Conservation (phyloP, 2,888 invertebrate species). For the Drosophila merina region DNA sequence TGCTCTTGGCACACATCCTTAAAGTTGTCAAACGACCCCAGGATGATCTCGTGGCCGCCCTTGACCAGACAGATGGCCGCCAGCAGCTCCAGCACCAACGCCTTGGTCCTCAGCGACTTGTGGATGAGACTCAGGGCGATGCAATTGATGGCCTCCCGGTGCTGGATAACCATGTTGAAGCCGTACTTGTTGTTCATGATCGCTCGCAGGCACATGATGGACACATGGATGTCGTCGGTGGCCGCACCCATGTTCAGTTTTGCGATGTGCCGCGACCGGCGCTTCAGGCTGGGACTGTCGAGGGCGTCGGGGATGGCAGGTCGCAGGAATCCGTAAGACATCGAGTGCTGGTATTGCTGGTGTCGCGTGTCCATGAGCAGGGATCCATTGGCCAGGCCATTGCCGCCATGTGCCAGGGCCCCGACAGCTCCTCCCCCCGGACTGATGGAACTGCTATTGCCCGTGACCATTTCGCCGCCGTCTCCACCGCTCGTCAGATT, state of each 20-base stretch:
- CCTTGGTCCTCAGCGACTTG: constrained; percentile 98
- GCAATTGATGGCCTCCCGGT: constrained; percentile 98
- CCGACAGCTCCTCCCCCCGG: constrained; percentile 70
- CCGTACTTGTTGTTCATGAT: constrained; percentile 99
- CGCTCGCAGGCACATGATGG: constrained; percentile 99
- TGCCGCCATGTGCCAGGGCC: constrained; percentile 52
- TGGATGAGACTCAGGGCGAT: constrained; percentile 98
- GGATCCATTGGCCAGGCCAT: constrained; percentile 57
- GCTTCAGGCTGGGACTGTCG: constrained; percentile 89
- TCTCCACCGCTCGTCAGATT: constrained; percentile 79
- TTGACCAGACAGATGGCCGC: constrained; percentile 99
- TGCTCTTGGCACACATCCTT: constrained; percentile 95
- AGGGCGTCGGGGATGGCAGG: constrained; percentile 86
- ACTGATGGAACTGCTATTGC: constrained; percentile 83
- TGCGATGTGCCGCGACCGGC: constrained; percentile 93
- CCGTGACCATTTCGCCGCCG: constrained; percentile 55
- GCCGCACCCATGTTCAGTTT: constrained; percentile 97
- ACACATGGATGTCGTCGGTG: constrained; percentile 99
- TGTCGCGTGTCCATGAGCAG: constrained; percentile 68
- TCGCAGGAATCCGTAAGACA: constrained; percentile 83
- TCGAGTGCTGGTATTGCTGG: constrained; percentile 49
- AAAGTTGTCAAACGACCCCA: constrained; percentile 98
- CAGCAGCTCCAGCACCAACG: constrained; percentile 96
- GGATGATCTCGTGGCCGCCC: constrained; percentile 99
- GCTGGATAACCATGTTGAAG: constrained; percentile 99